These are phyloP conservation scores for Erebia epiphron DNA, from an alignment of 2,888 invertebrate genomes.

Conservation along the genomic window DNA sequence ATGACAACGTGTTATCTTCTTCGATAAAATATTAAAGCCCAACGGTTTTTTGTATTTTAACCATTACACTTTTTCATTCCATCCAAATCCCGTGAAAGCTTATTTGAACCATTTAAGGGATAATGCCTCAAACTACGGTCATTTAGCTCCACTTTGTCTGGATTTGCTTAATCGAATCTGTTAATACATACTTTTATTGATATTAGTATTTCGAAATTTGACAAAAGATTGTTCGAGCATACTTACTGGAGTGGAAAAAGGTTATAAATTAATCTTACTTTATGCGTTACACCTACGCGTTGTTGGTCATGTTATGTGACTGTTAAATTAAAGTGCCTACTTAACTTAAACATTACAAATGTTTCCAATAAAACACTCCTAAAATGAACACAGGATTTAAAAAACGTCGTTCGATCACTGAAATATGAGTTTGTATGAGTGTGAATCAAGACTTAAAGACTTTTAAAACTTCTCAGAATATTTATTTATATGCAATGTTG, in stretches of 20 bases:
- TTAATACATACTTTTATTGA: conserved; percentile 7
- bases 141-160: not conserved
- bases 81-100: not conserved
- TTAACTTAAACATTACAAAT: conserved; percentile 17
- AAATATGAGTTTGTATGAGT: not conserved
- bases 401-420: conserved; percentile 2
- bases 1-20: not conserved
- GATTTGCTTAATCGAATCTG: not conserved
- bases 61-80: not conserved
- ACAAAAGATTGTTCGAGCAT: conserved; percentile 21
- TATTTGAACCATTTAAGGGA: conserved; percentile 1
- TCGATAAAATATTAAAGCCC: not conserved
- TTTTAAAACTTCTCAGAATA: not conserved
- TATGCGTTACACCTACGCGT: conserved; percentile 18
- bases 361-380: conserved; percentile 9
- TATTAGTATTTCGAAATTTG: conserved; percentile 27
- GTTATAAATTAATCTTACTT: conserved; percentile 28
- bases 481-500: not conserved
- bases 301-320: conserved; percentile 20
- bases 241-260: conserved; percentile 23
- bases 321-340: conserved; percentile 20
- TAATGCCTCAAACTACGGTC: not conserved
- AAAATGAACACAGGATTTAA: conserved; percentile 6
- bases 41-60: not conserved
- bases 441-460: not conserved